Base-by-base conservation (phyloP, 2,888 invertebrate genomes). In the Tubiluchus corallicola region DNA sequence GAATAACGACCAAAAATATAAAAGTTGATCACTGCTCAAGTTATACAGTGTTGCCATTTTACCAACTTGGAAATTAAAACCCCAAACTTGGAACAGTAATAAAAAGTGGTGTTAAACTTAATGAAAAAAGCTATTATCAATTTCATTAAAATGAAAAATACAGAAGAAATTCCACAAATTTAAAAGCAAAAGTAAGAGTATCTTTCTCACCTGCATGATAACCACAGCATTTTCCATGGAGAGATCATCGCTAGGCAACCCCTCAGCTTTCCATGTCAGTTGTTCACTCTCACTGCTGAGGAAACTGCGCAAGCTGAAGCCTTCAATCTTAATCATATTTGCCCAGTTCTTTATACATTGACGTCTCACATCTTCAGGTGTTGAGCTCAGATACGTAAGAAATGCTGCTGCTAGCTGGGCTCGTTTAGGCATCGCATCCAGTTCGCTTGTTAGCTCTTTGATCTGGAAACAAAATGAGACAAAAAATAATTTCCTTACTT, bases 251-350 rank as follows among this genome's bases (percentile, higher is more conserved):
- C 77, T 73, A 0, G 85, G 79, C 3, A 90, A 66, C 0, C 87
- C 85, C 57, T 84, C 80, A 1, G 77, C 74, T 58, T 81, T 79
- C 87, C 88, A 90, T 51, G 77, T 75, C 41, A 88, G 63, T 55
- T 80, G 76, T 54, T 83, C 82, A 48, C 77, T 71, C 63, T 83
- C 82, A 0, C 72, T 70, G 40, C 72, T 70, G 44, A 77, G 61
- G 55, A 76, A 75, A 18, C 61, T 48, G 21, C 9, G 42, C 38
- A 29, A 29, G 2, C 68, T 58, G 75, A 75, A 2, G 60, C 56
- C 2, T 55, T 50, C 0, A 67, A 54, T 3, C 63, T 58, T 18
- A 61, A 40, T 43, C 4, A 53, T 49, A 3, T 61, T 56, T 46
- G 58, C 57, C 72, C 73, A 74, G 38, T 57, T 53, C 13, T 57